These are phyloP conservation scores for Orgyia antiqua DNA, from an alignment of 2,888 invertebrate species.

Conservation along the genomic window DNA sequence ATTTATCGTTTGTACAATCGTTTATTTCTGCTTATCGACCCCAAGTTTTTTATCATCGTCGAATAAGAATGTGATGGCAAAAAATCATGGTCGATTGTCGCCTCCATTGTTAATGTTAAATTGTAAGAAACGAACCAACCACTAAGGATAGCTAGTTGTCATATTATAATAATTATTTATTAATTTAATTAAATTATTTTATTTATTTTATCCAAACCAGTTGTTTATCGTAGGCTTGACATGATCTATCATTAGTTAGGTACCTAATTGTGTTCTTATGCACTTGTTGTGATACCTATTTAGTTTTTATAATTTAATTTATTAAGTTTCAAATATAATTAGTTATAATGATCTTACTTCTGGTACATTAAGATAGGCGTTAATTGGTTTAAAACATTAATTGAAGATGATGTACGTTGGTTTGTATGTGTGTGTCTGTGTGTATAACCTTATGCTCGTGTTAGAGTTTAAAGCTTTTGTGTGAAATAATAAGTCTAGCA, in stretches of 20 bases:
- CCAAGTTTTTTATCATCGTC: slow-evolving; percentile 16
- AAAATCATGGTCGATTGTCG: slow-evolving; percentile 11
- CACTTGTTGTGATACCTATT: slow-evolving; percentile 4
- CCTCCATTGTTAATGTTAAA: slow-evolving; percentile 15
- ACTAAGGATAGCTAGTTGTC: too few species aligned
- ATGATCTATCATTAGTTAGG: slow-evolving; percentile 6
- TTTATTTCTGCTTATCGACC: slow-evolving; percentile 16
- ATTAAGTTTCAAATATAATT: slow-evolving; percentile 4
- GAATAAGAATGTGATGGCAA: slow-evolving; percentile 17
- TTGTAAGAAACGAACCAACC: slow-evolving; percentile 3
- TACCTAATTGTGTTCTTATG: slow-evolving; percentile 2
- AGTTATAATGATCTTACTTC: slow-evolving; percentile 5
- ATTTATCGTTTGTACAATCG: slow-evolving; percentile 13
- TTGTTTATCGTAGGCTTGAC: too few species aligned
- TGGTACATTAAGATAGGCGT: slow-evolving; percentile 2
- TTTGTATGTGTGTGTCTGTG: background rate
- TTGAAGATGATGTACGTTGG: slow-evolving; percentile 1
- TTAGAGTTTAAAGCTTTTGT: too few species aligned
- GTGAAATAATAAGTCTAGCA: too few species aligned
- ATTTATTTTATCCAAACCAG: too few species aligned
- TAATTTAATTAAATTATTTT: too few species aligned
- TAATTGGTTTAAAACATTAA: slow-evolving; percentile 10
- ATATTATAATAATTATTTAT: too few species aligned
- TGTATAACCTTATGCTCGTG: too few species aligned
- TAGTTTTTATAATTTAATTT: slow-evolving; percentile 4